Percentiles rank a stretch among this genome's conserved stretches.
phyloP scores from a whole-genome alignment of 2,113 vertebrate genomes.

The Origma solitaria region DNA sequence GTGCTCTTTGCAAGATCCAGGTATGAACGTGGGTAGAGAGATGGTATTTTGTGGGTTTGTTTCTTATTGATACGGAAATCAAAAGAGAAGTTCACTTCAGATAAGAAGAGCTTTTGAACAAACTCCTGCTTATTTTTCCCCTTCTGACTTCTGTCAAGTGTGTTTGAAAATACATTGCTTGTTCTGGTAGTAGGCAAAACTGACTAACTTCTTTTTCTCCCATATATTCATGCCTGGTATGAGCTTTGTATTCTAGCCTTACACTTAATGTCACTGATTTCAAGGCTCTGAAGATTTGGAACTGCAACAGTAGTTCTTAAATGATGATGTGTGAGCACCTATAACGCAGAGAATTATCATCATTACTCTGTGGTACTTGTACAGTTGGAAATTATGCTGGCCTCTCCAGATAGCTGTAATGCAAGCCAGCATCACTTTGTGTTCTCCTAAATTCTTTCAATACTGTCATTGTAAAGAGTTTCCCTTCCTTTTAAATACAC shows the following conservation, averaged over 20 bases:
- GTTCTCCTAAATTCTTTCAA: neutral
- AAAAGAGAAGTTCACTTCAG: neutral
- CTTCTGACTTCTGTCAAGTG: neutral
- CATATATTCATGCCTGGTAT: neutral
- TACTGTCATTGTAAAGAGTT: neutral
- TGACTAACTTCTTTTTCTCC: neutral
- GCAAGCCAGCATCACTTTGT: neutral
- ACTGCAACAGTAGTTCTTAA: neutral
- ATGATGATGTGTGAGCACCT: neutral
- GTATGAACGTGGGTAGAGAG: slow-evolving; percentile 59
- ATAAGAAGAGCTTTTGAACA: neutral
- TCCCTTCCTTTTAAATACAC: neutral
- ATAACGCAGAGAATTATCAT: neutral
- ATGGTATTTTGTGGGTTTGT: neutral
- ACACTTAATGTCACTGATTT: neutral
- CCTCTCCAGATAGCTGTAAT: neutral
- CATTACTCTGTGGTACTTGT: neutral
- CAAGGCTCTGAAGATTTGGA: neutral
- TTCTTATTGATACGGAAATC: neutral
- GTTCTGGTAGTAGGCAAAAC: neutral
- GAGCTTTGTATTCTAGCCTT: neutral
- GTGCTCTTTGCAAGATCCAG: slow-evolving; percentile 88
- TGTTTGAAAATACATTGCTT: neutral
- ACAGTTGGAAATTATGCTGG: neutral
- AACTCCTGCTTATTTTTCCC: neutral